These are phyloP conservation scores for Ophonus ardosiacus DNA, from an alignment of 2,888 invertebrate species.

Conservation along the genomic window DNA sequence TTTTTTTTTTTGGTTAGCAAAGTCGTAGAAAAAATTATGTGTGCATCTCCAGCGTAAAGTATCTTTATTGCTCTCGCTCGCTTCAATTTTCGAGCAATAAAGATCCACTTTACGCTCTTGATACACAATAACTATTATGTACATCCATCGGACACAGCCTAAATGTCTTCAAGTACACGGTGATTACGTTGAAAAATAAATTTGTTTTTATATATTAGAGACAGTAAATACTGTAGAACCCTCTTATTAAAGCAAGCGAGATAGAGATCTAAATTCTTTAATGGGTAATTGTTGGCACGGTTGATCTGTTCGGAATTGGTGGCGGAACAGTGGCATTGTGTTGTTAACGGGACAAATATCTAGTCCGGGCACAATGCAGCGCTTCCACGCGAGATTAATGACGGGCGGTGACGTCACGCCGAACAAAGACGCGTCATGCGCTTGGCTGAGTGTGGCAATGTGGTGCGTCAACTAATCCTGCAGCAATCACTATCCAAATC, in stretches of 20 bases:
- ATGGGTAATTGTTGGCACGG: background rate
- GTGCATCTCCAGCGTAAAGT: no score
- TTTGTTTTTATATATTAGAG: no score
- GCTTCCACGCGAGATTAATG: conserved; percentile 70
- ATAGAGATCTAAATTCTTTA: background rate
- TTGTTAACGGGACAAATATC: background rate
- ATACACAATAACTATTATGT: no score
- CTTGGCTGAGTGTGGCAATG: conserved; percentile 48
- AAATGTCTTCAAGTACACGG: no score
- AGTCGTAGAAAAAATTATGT: no score
- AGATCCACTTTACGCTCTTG: no score
- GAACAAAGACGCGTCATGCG: conserved; percentile 69
- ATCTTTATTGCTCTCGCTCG: no score
- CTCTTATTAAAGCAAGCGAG: background rate
- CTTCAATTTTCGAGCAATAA: no score
- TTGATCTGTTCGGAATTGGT: background rate
- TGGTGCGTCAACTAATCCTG: conserved; percentile 42
- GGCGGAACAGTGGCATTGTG: background rate
- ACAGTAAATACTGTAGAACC: no score
- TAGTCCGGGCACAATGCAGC: conserved; percentile 24
- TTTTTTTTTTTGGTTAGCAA: no score
- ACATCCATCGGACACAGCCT: no score
- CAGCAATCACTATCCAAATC: background rate
- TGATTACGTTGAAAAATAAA: no score
- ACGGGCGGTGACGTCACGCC: conserved; percentile 70